A percentile compares a stretch with the other conserved stretches of the same genome.
phyloP scores from a whole-genome alignment of 1,140 invertebrate genomes.

The Brachionus rotundiformis region DNA sequence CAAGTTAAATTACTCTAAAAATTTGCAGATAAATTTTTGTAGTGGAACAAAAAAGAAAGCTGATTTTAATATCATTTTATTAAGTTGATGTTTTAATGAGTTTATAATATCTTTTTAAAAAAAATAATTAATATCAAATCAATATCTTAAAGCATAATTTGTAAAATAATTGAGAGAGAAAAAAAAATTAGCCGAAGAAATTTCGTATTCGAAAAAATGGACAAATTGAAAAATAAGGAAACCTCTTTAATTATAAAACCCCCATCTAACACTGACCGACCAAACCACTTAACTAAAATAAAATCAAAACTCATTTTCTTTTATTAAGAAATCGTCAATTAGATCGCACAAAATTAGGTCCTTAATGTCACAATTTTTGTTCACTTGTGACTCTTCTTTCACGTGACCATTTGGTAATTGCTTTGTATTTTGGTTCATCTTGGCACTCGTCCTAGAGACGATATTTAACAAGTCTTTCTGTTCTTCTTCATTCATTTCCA shows the following conservation, averaged over 20 bases:
- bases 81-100: background rate
- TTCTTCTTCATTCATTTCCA: conserved; percentile 25
- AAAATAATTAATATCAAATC: background rate
- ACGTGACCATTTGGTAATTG: background rate
- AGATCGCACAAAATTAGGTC: conserved; percentile 39
- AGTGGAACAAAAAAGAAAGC: too few species aligned
- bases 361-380: conserved; percentile 40
- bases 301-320: conserved; percentile 49
- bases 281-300: background rate
- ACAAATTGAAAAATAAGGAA: conserved; percentile 13
- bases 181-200: conserved; percentile 14
- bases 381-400: background rate
- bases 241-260: conserved; percentile 16
- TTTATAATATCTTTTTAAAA: background rate
- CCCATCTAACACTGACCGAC: background rate
- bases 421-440: background rate
- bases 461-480: background rate
- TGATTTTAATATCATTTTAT: conserved; percentile 15
- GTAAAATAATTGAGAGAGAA: conserved; percentile 3
- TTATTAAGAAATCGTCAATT: conserved; percentile 33
- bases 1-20: too few species aligned
- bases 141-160: background rate
- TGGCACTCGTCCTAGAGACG: background rate
- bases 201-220: conserved; percentile 14
- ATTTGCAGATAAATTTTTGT: too few species aligned